Conservation (phyloP, 2,888 invertebrate genomes). For the Oscheius sp. region DNA sequence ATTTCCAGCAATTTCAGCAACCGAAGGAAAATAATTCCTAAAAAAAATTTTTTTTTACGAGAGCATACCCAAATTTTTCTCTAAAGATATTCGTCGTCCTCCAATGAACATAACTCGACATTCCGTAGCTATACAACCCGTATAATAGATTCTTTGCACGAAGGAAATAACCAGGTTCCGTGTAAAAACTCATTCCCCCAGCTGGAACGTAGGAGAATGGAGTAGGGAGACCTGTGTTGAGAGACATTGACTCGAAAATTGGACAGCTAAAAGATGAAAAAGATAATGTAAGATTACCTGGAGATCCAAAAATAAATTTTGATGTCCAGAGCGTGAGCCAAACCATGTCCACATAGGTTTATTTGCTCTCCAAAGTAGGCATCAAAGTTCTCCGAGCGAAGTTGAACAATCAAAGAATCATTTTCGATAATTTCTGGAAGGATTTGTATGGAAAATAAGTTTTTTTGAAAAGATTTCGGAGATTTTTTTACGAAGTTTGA, state of each 20-base stretch:
- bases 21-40: constrained; percentile 49
- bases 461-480: too few relatives aligned
- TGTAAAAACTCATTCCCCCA: constrained; percentile 1
- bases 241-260: constrained; percentile 24
- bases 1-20: constrained; percentile 40
- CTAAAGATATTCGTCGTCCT: constrained; percentile 10
- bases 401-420: constrained; percentile 37
- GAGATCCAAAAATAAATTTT: constrained; percentile 55
- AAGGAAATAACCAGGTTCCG: constrained; percentile 17
- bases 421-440: constrained; percentile 43
- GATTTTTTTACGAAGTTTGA: too few relatives aligned
- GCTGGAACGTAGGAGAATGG: constrained; percentile 23
- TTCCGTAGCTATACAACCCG: neutral
- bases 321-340: constrained; percentile 47
- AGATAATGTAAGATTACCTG: constrained; percentile 35
- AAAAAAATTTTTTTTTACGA: constrained; percentile 4
- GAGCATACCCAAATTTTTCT: constrained; percentile 24
- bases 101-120: neutral
- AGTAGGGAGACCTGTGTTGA: constrained; percentile 30
- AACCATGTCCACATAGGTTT: constrained; percentile 47
- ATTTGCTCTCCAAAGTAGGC: constrained; percentile 55
- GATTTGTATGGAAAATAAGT: too few relatives aligned
- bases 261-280: constrained; percentile 33
- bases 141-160: constrained; percentile 20
- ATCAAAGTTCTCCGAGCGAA: constrained; percentile 53